These are phyloP conservation scores for Podilymbus podiceps DNA, from an alignment of 2,113 vertebrate genomes.

Conservation along the genomic window DNA sequence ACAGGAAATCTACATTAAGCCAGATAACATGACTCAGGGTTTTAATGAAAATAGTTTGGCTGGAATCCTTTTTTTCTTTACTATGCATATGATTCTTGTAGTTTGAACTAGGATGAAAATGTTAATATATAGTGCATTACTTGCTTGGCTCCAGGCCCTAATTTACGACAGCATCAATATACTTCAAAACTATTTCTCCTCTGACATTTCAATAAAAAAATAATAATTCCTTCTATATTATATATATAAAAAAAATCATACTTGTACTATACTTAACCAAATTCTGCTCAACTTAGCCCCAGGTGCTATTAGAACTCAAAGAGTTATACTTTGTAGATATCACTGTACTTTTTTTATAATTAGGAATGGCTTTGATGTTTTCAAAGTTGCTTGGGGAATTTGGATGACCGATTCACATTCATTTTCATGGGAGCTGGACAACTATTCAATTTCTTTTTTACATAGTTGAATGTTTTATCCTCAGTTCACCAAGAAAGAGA, in stretches of 20 bases:
- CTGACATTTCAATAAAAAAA: slow-evolving; percentile 24
- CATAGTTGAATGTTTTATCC: background rate
- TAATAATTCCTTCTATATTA: background rate
- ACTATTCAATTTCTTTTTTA: background rate
- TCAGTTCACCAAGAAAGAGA: background rate
- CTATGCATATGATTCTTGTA: background rate
- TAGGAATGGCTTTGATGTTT: background rate
- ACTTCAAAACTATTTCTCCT: background rate
- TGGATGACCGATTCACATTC: background rate
- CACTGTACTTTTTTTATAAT: background rate
- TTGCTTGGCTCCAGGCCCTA: background rate
- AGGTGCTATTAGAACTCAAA: background rate
- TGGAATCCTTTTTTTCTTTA: background rate
- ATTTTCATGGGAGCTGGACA: background rate
- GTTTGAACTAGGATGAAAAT: slow-evolving; percentile 42
- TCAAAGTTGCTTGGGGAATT: background rate
- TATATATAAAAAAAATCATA: background rate
- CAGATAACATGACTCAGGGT: background rate
- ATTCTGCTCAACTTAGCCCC: background rate
- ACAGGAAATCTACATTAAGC: slow-evolving; percentile 15
- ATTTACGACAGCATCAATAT: slow-evolving; percentile 30
- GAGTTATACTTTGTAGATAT: background rate
- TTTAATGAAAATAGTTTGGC: background rate
- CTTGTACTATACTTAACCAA: background rate
- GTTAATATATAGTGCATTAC: background rate